phyloP scores from a whole-genome alignment of 1,140 invertebrate genomes.

The Melitaea cinxia region DNA sequence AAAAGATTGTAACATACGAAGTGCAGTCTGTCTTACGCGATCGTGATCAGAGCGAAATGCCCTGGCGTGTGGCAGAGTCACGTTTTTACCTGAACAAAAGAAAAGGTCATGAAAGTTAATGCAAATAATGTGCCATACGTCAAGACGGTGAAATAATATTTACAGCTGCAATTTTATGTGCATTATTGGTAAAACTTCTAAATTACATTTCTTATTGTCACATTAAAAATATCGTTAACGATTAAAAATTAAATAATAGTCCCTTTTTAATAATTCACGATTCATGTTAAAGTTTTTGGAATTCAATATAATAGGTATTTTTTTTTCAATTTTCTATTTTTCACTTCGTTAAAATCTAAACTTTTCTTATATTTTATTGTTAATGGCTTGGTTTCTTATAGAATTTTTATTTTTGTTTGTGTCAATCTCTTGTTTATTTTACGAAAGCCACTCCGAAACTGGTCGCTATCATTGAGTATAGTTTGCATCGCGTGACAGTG shows the following conservation, averaged over 20 bases:
- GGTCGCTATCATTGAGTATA: slow-evolving; percentile 37
- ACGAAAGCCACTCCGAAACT: slow-evolving; percentile 55
- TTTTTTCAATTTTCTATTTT: slow-evolving; percentile 39
- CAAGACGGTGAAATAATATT: slow-evolving; percentile 48
- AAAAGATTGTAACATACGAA: slow-evolving; percentile 13
- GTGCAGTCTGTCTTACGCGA: slow-evolving; percentile 17
- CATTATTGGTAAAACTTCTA: no score
- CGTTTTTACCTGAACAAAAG: slow-evolving; percentile 59
- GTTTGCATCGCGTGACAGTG: slow-evolving; percentile 48
- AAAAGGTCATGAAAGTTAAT: slow-evolving; percentile 46
- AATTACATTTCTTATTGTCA: no score
- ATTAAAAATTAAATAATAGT: no score
- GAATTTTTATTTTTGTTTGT: slow-evolving; percentile 63
- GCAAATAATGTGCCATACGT: slow-evolving; percentile 46
- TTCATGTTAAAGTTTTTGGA: no score
- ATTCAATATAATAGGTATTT: no score
- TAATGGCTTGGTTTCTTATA: slow-evolving; percentile 42
- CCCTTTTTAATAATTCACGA: no score
- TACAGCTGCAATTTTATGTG: slow-evolving; percentile 44
- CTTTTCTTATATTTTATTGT: slow-evolving; percentile 52
- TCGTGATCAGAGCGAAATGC: slow-evolving; percentile 59
- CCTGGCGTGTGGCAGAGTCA: slow-evolving; percentile 57
- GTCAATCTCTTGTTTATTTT: slow-evolving; percentile 56
- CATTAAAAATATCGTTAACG: neutral
- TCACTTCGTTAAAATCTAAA: slow-evolving; percentile 49